phyloP scores from a whole-genome alignment of 2,797 vertebrate genomes.

The Helostoma temminkii region DNA sequence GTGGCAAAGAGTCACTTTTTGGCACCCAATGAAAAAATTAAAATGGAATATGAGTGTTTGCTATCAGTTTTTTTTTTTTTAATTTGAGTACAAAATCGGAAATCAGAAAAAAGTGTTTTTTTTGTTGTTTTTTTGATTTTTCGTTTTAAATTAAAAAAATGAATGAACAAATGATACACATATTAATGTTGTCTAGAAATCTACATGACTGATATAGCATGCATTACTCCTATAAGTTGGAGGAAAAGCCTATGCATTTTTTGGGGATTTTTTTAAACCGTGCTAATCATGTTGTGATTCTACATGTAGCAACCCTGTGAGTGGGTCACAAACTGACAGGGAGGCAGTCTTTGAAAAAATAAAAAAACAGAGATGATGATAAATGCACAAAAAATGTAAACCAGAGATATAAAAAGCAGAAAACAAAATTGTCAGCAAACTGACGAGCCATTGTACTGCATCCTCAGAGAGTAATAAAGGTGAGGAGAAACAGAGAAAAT shows the following conservation, averaged over 20 bases:
- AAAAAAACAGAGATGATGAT: constrained; percentile 16
- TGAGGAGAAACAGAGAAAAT: constrained; percentile 45
- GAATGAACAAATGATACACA: too few relatives aligned
- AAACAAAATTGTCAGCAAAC: constrained; percentile 36
- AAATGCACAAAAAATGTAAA: constrained; percentile 8
- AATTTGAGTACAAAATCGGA: too few relatives aligned
- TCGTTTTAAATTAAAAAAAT: too few relatives aligned
- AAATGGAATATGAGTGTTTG: too few relatives aligned
- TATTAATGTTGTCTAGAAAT: too few relatives aligned
- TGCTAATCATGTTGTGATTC: background rate
- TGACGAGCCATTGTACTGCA: constrained; percentile 37
- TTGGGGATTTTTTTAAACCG: background rate
- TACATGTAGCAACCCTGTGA: background rate
- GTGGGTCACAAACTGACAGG: background rate
- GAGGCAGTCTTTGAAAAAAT: constrained; percentile 10
- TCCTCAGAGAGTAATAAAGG: constrained; percentile 41
- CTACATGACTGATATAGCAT: background rate
- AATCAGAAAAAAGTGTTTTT: too few relatives aligned
- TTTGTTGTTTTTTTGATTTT: too few relatives aligned
- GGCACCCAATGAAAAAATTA: too few relatives aligned
- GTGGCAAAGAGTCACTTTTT: too few relatives aligned
- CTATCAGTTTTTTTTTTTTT: too few relatives aligned
- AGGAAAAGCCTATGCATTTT: background rate
- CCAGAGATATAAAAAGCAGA: constrained; percentile 29
- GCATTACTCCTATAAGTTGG: too few relatives aligned